Base-by-base conservation (phyloP, 2,797 vertebrate genomes). In the Poecilia velifera region DNA sequence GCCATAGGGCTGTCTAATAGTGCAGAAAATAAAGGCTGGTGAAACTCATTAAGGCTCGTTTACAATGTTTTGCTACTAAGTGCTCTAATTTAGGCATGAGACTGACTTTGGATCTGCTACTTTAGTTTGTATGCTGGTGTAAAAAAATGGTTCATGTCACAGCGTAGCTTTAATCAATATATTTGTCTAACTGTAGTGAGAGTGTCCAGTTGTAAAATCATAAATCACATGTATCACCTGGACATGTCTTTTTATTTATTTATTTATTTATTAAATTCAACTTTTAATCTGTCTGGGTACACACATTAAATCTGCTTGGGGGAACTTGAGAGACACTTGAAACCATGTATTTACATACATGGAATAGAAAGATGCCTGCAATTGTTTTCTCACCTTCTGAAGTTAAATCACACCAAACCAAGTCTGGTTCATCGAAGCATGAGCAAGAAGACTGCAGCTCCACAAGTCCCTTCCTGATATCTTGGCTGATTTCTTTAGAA, bases 21-120 rank as follows among this genome's bases (percentile, higher is more conserved):
- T 93, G 92, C 93, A 94, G 95, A 96, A 96, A 96, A 96, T 95
- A 93, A 92, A 93, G 87, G 90, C 88, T 84, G 86, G 73, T 41
- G 92, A 93, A 94, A 93, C 86, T 93, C 92, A 94, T 93, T 94
- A 89, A 85, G 92, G 84, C 90, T 92, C 90, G 90, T 93, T 91
- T 91, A 87, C 87, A 85, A 81, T 84, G 92, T 88, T 86, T 79
- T 80, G 90, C 84, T 85, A 77, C 85, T 80, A 81, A 88, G 90
- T 75, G 86, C 80, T 91, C 90, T 86, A 90, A 92, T 92, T 90
- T 91, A 89, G 90, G 86, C 86, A 79, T 76, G 68, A 82, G 89
- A 83, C 86, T 78, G 85, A 86, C 80, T 90, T 85, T 81, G 86
- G 92, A 90, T 88, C 84, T 85, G 87, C 43, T 85, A 78, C 82